Evolutionary conservation across 23 tunicate species (phyloP).

Genomic region (Halocynthia aurantium): DNA sequence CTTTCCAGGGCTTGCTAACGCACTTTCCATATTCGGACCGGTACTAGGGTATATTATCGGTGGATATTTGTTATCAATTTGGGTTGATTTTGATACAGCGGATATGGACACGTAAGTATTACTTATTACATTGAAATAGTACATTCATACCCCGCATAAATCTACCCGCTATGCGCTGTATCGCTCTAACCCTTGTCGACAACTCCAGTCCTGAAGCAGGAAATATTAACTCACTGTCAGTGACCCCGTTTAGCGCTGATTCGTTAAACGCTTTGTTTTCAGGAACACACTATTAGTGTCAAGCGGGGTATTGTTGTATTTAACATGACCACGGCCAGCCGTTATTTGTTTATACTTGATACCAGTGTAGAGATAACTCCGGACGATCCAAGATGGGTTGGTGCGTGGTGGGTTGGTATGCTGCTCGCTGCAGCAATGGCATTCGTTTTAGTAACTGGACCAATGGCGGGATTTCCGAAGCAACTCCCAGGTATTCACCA

Average conservation of each 20-base stretch:
- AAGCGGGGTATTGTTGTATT: too few relatives aligned
- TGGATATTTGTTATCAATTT: constrained; percentile 53
- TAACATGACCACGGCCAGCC: too few relatives aligned
- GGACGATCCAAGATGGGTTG: constrained; percentile 93
- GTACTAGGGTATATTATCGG: constrained; percentile 80
- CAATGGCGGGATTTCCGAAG: constrained; percentile 82
- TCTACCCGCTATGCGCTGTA: too few relatives aligned
- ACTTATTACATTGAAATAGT: too few relatives aligned
- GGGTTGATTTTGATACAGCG: constrained; percentile 64
- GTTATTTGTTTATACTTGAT: not conserved
- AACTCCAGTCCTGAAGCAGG: too few relatives aligned
- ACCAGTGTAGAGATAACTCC: constrained; percentile 43
- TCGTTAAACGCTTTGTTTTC: too few relatives aligned
- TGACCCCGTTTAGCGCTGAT: too few relatives aligned
- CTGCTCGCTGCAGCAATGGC: constrained; percentile 65
- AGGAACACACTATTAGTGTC: too few relatives aligned
- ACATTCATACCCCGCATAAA: too few relatives aligned
- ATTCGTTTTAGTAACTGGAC: constrained; percentile 39
- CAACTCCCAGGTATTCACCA: constrained; percentile 57
- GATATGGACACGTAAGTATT: constrained; percentile 41
- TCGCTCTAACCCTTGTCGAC: too few relatives aligned
- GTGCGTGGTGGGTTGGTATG: constrained; percentile 99
- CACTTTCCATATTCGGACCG: constrained; percentile 87
- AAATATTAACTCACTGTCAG: too few relatives aligned
- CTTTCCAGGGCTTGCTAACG: constrained; percentile 73